These are phyloP conservation scores for Mormoops blainvillei DNA, from an alignment of 2,113 vertebrate genomes.

Conservation along the genomic window DNA sequence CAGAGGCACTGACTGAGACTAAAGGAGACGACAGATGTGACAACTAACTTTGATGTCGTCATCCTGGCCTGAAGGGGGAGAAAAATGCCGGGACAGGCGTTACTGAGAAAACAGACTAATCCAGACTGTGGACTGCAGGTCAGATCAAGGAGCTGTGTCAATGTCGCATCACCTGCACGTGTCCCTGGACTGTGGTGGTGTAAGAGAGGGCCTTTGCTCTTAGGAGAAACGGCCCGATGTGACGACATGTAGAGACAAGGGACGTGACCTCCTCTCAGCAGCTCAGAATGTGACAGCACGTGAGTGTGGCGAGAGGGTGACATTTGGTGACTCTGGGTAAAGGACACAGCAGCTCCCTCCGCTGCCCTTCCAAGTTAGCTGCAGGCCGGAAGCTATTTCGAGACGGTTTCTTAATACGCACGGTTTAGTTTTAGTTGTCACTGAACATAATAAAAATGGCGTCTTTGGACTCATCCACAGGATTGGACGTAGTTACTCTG, in stretches of 20 bases:
- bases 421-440: accelerated
- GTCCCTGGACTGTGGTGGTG: accelerated
- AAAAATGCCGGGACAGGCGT: accelerated
- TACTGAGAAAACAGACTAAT: accelerated
- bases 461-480: accelerated
- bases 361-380: background rate
- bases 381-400: background rate
- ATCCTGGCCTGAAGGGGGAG: background rate
- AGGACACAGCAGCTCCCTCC: background rate
- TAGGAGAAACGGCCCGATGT: background rate
- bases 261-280: accelerated
- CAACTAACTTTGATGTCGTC: accelerated
- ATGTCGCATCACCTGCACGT: accelerated
- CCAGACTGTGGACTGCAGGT: accelerated
- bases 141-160: accelerated
- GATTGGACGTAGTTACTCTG: accelerated
- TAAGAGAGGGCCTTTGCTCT: background rate
- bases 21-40: too few species aligned
- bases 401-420: background rate
- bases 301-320: background rate
- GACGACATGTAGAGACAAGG: background rate
- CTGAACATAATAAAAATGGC: accelerated
- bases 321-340: too few species aligned
- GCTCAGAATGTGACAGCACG: background rate
- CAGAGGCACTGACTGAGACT: background rate